Conservation (phyloP, 2,113 vertebrate genomes). For the Calyptomena viridis region DNA sequence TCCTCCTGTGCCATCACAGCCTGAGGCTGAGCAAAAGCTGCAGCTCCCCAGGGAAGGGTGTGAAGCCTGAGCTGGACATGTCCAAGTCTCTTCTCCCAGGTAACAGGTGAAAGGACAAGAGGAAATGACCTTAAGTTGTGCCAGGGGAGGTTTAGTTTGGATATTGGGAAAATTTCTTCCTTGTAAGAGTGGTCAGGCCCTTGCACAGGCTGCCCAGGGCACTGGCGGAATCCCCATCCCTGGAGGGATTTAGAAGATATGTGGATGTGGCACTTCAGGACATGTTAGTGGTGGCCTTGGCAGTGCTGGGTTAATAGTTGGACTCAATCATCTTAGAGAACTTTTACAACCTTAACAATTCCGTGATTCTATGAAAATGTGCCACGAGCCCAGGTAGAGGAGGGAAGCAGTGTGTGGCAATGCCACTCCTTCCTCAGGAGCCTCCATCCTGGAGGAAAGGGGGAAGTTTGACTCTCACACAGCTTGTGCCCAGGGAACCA, state of each 20-base stretch:
- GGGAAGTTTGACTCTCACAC: not conserved
- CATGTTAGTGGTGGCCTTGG: not conserved
- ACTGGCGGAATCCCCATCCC: not conserved
- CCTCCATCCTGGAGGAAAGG: not conserved
- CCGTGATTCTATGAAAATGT: not conserved
- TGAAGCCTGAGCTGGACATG: not conserved
- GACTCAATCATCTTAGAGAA: not conserved
- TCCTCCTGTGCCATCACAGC: not conserved
- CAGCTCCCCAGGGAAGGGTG: not conserved
- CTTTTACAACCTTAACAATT: not conserved
- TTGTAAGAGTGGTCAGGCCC: not conserved
- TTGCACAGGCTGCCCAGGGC: not conserved
- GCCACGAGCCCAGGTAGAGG: not conserved
- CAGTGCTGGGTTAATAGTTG: not conserved
- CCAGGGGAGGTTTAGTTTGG: not conserved
- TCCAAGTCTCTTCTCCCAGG: not conserved
- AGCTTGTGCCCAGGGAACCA: not conserved
- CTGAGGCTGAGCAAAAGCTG: not conserved
- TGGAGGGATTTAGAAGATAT: not conserved
- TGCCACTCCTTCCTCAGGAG: not conserved
- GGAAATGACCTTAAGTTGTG: not conserved
- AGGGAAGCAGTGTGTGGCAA: fast-evolving
- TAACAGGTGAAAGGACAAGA: not conserved
- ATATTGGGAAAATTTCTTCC: not conserved
- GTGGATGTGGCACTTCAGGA: not conserved